A percentile compares a stretch with the other conserved stretches of the same genome.
phyloP scores from a whole-genome alignment of 2,888 invertebrate species.

The Trichacis sp. region DNA sequence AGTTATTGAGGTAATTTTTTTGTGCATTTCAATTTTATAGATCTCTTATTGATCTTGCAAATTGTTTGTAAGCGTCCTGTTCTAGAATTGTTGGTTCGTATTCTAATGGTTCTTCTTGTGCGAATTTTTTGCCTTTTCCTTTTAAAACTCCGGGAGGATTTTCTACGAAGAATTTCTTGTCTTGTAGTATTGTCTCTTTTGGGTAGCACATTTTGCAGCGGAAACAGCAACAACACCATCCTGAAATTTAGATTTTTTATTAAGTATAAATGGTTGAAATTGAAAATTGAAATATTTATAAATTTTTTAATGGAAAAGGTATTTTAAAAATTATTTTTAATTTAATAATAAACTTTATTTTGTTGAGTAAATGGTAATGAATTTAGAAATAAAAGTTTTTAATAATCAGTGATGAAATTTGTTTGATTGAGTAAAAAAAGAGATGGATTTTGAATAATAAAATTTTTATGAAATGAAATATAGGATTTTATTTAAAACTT shows the following conservation, averaged over 20 bases:
- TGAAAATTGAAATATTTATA: no score
- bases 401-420: no score
- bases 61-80: conserved; percentile 72
- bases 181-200: conserved; percentile 70
- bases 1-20: conserved; percentile 80
- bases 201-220: conserved; percentile 74
- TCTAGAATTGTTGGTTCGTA: conserved; percentile 74
- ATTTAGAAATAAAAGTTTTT: no score
- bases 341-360: no score
- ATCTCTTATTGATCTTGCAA: conserved; percentile 73
- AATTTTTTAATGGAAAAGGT: no score
- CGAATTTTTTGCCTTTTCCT: conserved; percentile 50
- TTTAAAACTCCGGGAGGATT: conserved; percentile 74
- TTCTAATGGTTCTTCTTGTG: conserved; percentile 47
- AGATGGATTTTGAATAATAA: no score
- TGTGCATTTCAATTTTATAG: conserved; percentile 15
- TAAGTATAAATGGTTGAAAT: no score
- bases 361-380: no score
- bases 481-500: no score
- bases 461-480: no score
- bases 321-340: no score
- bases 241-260: conserved; percentile 60
- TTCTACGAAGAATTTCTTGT: conserved; percentile 71
- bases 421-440: no score
- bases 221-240: conserved; percentile 75